Base-by-base conservation (phyloP, 1,140 invertebrate genomes). In the Ridgeia piscesae region DNA sequence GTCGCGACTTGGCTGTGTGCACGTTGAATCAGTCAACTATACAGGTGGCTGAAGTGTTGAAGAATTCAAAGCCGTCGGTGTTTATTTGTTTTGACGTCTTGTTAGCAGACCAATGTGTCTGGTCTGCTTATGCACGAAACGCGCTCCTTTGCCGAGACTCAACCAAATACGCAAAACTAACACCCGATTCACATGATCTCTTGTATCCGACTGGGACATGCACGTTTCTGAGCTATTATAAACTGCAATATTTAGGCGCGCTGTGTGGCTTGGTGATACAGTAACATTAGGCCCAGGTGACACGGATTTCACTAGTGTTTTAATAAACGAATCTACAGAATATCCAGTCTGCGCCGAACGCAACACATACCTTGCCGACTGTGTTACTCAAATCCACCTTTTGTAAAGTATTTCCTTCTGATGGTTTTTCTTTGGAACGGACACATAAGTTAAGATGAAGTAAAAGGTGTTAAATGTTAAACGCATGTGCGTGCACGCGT, bases 361-460 rank as follows among this genome's bases (percentile, higher is more conserved):
- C 58, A 77, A 31, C 58, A 77, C 48, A 21, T 77, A 77, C 14
- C 58, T 77, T 77, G 58, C 11, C 58, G 27, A 31, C 14, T 31
- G 27, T 17, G 11, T 77, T 21, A 77, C 58, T 9, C 58, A 9
- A 2, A 21, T 77, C 17, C 58, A 77, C 58, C 58, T 77, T 77
- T 77, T 9, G n/a, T n/a, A n/a, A n/a, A n/a, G 58, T 21, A 90
- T 90, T 90, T 34, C 89, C 34, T 2, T 17, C 17, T 9, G 33
- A 34, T 9, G 27, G n/a, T n/a, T n/a, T n/a, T 14, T 42, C 33
- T 90, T 42, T n/a, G 31, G 34, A 35, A 34, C 17, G 34, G 89
- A 42, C 31, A 90, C n/a, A 90, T 90, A 90, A 42, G 17, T 90
- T 34, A 90, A n/a, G n/a, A n/a, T n/a, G n/a, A n/a, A 90, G 34